These are phyloP conservation scores for Diachrysia chrysitis DNA, from an alignment of 2,888 invertebrate genomes.

Conservation along the genomic window DNA sequence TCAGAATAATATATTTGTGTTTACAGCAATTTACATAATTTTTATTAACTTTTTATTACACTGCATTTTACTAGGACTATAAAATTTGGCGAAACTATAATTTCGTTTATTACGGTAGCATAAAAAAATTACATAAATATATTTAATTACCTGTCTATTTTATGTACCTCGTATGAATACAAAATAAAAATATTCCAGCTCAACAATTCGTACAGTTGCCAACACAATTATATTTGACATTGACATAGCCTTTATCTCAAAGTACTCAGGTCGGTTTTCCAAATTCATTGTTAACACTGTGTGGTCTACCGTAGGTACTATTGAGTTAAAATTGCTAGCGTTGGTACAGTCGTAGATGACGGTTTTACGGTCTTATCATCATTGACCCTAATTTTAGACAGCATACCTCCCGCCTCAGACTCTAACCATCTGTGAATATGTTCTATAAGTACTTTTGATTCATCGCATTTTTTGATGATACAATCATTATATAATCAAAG, in stretches of 20 bases:
- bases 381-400: slow-evolving; percentile 84
- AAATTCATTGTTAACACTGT: background rate
- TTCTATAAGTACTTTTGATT: slow-evolving; percentile 40
- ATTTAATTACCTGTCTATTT: too few species aligned
- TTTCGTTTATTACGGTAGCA: too few species aligned
- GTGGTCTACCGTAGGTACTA: slow-evolving; percentile 15
- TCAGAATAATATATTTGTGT: too few species aligned
- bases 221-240: too few species aligned
- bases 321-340: slow-evolving; percentile 28
- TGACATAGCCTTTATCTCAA: background rate
- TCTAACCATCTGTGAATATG: slow-evolving; percentile 52
- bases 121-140: too few species aligned
- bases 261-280: background rate
- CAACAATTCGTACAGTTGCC: too few species aligned
- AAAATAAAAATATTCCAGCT: too few species aligned
- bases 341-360: slow-evolving; percentile 67
- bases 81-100: too few species aligned
- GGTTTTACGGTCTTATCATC: slow-evolving; percentile 79
- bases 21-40: background rate
- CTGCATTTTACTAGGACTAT: background rate
- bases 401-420: slow-evolving; percentile 62
- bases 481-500: too few species aligned
- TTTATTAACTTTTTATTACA: background rate
- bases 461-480: slow-evolving; percentile 14
- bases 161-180: too few species aligned